These are phyloP conservation scores for Tenualosa thibaudeaui DNA, from an alignment of 2,797 vertebrate genomes.

Conservation along the genomic window DNA sequence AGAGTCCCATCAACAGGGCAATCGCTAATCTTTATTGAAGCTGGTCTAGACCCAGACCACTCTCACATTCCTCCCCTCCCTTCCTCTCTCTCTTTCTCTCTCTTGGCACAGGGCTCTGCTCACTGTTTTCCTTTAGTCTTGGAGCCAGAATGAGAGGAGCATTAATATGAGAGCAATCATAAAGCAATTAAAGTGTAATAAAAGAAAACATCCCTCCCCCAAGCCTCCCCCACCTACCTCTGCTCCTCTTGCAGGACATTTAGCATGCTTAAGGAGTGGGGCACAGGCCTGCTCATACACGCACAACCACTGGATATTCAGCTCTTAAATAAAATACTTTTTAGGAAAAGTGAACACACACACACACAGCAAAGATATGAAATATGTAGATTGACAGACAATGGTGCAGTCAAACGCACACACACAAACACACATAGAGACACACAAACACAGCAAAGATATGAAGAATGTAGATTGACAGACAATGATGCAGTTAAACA, in stretches of 20 bases:
- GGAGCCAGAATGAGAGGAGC: background rate
- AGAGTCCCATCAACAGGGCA: slow-evolving; percentile 45
- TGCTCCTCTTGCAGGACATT: background rate
- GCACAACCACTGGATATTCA: background rate
- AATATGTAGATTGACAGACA: background rate
- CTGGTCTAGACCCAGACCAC: slow-evolving; percentile 46
- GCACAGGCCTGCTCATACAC: background rate
- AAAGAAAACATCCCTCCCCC: background rate
- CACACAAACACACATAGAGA: background rate
- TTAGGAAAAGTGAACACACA: no score
- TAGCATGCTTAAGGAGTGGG: background rate
- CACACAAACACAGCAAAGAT: background rate
- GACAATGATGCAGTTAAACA: background rate
- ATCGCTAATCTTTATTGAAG: slow-evolving; percentile 55
- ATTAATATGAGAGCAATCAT: slow-evolving; percentile 20
- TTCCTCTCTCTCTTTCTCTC: slow-evolving; percentile 15
- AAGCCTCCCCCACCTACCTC: no score
- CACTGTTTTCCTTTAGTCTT: background rate
- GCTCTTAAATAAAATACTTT: no score
- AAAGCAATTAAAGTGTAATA: slow-evolving; percentile 19
- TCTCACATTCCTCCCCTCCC: slow-evolving; percentile 48
- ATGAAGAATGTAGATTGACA: background rate
- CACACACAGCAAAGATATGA: background rate
- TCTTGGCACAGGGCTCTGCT: background rate
- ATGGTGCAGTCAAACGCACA: background rate